A percentile compares a stretch with the other conserved stretches of the same genome.
These are phyloP conservation scores for Acanthosepion esculentum DNA, from an alignment of 2,888 invertebrate species.

Conservation along the genomic window DNA sequence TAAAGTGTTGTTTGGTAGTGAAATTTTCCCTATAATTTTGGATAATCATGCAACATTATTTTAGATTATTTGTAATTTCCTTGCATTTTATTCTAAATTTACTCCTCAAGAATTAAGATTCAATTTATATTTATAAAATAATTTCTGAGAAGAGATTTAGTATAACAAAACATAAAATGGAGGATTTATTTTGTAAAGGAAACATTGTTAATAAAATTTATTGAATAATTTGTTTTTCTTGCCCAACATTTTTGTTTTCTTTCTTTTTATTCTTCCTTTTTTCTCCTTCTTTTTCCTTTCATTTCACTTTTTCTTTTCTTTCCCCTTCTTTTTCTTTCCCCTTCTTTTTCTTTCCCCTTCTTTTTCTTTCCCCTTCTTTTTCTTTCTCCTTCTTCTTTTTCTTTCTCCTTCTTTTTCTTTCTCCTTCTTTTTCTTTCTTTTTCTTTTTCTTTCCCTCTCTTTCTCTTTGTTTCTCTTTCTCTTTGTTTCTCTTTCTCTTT, in stretches of 20 bases:
- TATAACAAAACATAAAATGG: no score
- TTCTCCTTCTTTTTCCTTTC: not conserved
- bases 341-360: not conserved
- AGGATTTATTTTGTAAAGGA: not conserved
- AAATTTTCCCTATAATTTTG: no score
- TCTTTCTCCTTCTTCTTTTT: not conserved
- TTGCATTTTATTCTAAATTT: no score
- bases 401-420: not conserved
- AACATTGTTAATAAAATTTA: not conserved
- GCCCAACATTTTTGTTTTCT: not conserved
- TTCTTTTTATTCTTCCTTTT: not conserved
- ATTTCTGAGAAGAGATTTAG: no score
- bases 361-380: not conserved
- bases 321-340: not conserved
- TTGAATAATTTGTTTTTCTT: not conserved
- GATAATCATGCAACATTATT: no score
- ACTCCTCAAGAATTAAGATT: no score
- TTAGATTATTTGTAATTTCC: no score
- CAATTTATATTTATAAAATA: no score
- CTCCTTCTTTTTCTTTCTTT: no score
- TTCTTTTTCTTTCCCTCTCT: not conserved
- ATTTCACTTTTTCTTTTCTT: not conserved
- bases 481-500: not conserved
- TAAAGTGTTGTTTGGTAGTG: no score
- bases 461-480: not conserved